Evolutionary conservation across 2,113 vertebrate species (phyloP).

Genomic region (Hylia prasina): DNA sequence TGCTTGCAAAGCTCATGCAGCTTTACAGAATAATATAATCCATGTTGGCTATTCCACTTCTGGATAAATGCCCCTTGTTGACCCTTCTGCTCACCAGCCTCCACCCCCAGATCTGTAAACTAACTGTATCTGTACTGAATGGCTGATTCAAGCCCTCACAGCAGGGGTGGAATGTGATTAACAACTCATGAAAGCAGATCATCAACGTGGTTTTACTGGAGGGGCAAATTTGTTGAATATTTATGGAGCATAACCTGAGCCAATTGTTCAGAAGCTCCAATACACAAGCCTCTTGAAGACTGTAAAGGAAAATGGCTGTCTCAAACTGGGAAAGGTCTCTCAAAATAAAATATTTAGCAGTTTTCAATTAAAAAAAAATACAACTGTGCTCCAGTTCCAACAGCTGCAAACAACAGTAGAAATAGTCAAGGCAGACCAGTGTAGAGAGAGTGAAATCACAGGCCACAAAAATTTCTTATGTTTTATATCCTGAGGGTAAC

Average conservation of each 20-base stretch:
- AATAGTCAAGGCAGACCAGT: neutral
- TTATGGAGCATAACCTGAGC: neutral
- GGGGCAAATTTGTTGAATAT: slow-evolving; percentile 13
- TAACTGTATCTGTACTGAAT: neutral
- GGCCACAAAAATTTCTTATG: slow-evolving; percentile 25
- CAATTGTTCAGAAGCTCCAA: neutral
- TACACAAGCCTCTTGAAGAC: neutral
- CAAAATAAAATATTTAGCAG: neutral
- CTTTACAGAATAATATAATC: neutral
- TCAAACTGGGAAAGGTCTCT: neutral
- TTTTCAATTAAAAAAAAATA: neutral
- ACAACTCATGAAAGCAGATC: neutral
- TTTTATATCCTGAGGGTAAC: slow-evolving; percentile 42
- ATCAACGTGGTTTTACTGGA: neutral
- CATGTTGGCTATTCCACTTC: neutral
- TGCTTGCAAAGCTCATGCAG: neutral
- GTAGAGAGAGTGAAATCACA: neutral
- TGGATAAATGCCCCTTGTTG: neutral
- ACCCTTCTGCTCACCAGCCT: neutral
- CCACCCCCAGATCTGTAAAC: neutral
- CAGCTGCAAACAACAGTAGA: slow-evolving; percentile 38
- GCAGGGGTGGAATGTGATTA: neutral
- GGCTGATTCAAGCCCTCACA: neutral
- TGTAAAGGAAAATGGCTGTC: neutral
- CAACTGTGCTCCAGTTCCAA: neutral